A percentile compares a stretch with the other conserved stretches of the same genome.
Evolutionary conservation across 2,113 vertebrate genomes (phyloP).

Genomic region (Lagopus muta): DNA sequence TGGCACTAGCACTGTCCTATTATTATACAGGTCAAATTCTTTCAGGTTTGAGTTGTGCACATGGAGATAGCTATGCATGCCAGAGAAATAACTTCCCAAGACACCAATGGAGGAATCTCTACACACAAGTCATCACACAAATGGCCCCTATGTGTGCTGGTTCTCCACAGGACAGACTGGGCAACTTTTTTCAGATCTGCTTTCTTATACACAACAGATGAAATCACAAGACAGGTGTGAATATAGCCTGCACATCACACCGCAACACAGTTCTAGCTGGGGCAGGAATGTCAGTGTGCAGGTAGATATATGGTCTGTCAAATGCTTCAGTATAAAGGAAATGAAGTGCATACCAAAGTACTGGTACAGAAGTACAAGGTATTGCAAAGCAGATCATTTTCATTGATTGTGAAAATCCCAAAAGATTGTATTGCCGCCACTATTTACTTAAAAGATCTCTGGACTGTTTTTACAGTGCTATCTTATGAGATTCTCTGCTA

Average conservation of each 20-base stretch:
- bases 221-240: background rate
- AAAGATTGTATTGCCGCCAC: background rate
- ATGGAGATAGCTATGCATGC: background rate
- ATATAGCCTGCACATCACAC: background rate
- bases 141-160: background rate
- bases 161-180: background rate
- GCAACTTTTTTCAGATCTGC: background rate
- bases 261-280: fast-evolving
- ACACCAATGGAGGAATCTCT: background rate
- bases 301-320: background rate
- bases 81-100: background rate
- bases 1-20: background rate
- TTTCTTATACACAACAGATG: background rate
- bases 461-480: background rate
- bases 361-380: background rate
- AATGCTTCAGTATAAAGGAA: background rate
- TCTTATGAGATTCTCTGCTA: background rate
- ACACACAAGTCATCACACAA: background rate
- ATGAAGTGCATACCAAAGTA: background rate
- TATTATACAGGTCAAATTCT: background rate
- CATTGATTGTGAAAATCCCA: background rate
- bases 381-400: background rate
- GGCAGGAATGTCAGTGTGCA: fast-evolving
- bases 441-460: background rate
- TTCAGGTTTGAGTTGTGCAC: background rate